Conservation (phyloP, 2,797 vertebrate species). For the Chaunax sp. region DNA sequence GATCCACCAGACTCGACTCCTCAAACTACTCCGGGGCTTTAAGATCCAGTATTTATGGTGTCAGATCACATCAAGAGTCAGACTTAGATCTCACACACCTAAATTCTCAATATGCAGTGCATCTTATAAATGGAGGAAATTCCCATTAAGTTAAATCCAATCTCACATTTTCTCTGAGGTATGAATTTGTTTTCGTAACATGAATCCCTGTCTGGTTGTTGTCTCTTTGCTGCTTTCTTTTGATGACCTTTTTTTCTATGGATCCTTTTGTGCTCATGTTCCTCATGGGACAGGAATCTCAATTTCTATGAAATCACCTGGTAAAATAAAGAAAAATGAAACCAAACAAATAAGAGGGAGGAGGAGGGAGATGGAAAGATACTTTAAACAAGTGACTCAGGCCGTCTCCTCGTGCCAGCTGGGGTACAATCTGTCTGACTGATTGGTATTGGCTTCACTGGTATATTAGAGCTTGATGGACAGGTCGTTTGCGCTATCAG, state of each 20-base stretch:
- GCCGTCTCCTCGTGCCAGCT: conserved; percentile 29
- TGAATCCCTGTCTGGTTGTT: conserved; percentile 12
- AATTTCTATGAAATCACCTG: conserved; percentile 23
- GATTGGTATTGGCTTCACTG: conserved; percentile 28
- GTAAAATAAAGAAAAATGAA: conserved; percentile 28
- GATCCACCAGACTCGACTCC: conserved; percentile 10
- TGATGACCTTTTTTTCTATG: conserved; percentile 33
- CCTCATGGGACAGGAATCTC: conserved; percentile 1
- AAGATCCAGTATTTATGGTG: conserved; percentile 37
- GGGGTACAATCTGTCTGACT: conserved; percentile 29
- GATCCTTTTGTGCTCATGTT: conserved; percentile 11
- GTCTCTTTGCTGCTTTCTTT: conserved; percentile 26
- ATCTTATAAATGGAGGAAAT: conserved; percentile 9
- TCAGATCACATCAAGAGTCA: conserved; percentile 26
- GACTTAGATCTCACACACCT: conserved; percentile 1
- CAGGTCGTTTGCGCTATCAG: conserved; percentile 37
- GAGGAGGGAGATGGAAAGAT: conserved; percentile 13
- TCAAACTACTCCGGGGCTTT: conserved; percentile 23
- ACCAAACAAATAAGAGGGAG: conserved; percentile 22
- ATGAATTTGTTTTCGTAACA: conserved; percentile 12
- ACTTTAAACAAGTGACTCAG: conserved; percentile 34
- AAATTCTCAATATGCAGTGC: neutral
- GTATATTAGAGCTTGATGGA: conserved; percentile 38
- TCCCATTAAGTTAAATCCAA: conserved; percentile 10
- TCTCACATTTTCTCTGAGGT: conserved; percentile 7